Evolutionary conservation across 1,140 invertebrate genomes (phyloP).

Genomic region (Chironomus tepperi): DNA sequence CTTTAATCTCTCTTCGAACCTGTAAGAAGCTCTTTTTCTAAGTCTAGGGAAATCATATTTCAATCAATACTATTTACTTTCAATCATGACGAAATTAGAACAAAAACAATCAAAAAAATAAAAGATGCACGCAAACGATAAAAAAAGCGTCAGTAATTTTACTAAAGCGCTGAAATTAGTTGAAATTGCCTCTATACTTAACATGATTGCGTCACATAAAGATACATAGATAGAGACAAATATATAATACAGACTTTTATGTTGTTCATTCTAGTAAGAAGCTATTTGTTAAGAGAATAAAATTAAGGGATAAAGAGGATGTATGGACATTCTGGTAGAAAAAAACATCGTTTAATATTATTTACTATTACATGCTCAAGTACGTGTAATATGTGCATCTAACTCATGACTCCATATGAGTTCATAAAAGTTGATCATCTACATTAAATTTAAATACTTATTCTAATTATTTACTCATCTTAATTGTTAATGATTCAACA

Average conservation of each 20-base stretch:
- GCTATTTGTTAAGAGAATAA: background rate
- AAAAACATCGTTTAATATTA: too few relatives aligned
- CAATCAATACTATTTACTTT: background rate
- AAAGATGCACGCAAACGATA: slow-evolving; percentile 21
- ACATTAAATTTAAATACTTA: background rate
- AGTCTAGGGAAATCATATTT: background rate
- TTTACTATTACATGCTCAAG: too few relatives aligned
- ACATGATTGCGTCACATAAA: slow-evolving; percentile 17
- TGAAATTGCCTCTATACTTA: background rate
- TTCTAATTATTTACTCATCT: too few relatives aligned
- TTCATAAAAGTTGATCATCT: background rate
- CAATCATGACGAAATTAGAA: background rate
- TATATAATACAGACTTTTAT: background rate
- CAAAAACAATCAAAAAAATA: background rate
- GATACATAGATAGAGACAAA: background rate
- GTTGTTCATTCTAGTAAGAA: background rate
- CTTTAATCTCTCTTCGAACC: background rate
- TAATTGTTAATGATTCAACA: too few relatives aligned
- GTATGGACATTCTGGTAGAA: too few relatives aligned
- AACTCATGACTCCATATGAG: background rate
- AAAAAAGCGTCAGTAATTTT: background rate
- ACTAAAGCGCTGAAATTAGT: slow-evolving; percentile 13
- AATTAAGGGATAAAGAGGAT: too few relatives aligned
- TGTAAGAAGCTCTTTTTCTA: background rate
- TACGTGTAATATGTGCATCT: too few relatives aligned